These are phyloP conservation scores for Gouania willdenowi DNA, from an alignment of 2,797 vertebrate species.

Conservation along the genomic window DNA sequence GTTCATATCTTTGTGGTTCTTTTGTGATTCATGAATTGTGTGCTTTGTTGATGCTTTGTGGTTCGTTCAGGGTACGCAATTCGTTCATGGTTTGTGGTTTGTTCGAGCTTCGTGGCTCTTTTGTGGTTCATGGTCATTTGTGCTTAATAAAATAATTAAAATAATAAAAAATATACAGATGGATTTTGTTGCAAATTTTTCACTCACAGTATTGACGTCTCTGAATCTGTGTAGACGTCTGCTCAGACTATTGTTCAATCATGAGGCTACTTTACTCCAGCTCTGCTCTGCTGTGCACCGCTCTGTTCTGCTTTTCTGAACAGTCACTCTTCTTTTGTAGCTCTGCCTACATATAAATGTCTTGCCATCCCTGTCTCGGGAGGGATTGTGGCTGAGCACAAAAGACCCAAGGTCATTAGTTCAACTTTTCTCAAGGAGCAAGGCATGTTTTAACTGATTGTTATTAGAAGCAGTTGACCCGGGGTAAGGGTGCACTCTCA, in stretches of 20 bases:
- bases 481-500: no score
- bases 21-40: no score
- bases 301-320: slow-evolving; percentile 46
- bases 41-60: no score
- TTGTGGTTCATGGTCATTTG: no score
- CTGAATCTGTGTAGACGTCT: slow-evolving; percentile 32
- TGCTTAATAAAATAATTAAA: no score
- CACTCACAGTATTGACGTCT: slow-evolving; percentile 38
- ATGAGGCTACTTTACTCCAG: slow-evolving; percentile 14
- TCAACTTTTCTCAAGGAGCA: slow-evolving; percentile 40
- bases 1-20: no score
- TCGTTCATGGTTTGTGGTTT: no score
- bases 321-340: slow-evolving; percentile 38
- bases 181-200: no score
- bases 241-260: slow-evolving; percentile 30
- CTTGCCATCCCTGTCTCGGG: slow-evolving; percentile 44
- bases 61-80: no score
- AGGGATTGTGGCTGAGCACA: slow-evolving; percentile 65
- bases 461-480: slow-evolving; percentile 32
- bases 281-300: slow-evolving; percentile 13
- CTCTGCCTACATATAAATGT: slow-evolving; percentile 58
- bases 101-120: no score
- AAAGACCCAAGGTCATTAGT: slow-evolving; percentile 72
- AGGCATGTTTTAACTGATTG: slow-evolving; percentile 33
- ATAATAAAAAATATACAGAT: no score